A percentile compares a stretch with the other conserved stretches of the same genome.
Evolutionary conservation across 1,140 invertebrate genomes (phyloP).

Genomic region (Drosophila athabasca): DNA sequence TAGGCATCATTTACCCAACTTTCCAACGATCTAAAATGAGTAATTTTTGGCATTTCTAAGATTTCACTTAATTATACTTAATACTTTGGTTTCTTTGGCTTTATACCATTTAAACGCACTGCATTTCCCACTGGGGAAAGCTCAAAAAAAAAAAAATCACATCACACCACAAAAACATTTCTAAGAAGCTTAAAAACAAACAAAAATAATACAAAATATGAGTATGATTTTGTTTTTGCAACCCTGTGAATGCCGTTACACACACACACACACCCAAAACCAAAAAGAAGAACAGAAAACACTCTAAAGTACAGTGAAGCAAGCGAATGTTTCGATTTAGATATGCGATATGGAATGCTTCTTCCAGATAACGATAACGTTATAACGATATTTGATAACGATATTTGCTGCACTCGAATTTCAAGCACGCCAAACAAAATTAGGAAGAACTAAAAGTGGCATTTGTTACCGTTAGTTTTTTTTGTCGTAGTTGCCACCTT

Average conservation of each 20-base stretch:
- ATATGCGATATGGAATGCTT: conserved; percentile 13
- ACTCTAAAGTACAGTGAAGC: conserved; percentile 31
- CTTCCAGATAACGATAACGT: conserved; percentile 12
- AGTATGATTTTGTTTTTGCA: conserved; percentile 31
- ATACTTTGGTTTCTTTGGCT: not conserved
- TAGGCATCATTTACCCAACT: no score
- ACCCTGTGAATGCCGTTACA: conserved; percentile 46
- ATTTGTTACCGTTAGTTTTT: conserved; percentile 30
- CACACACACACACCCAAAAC: conserved; percentile 12
- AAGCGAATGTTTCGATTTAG: conserved; percentile 38
- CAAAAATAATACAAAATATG: conserved; percentile 21
- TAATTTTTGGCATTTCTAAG: no score
- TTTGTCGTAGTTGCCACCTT: conserved; percentile 35
- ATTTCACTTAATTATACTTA: not conserved
- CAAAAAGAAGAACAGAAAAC: not conserved
- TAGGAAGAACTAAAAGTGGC: not conserved
- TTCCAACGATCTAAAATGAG: no score
- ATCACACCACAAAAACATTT: conserved; percentile 13
- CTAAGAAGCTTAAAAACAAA: conserved; percentile 24
- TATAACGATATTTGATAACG: no score
- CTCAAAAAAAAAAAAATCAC: conserved; percentile 5
- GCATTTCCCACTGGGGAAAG: conserved; percentile 3
- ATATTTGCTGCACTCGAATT: conserved; percentile 45
- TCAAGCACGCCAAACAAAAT: conserved; percentile 31
- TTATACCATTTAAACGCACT: conserved; percentile 6